Conservation (phyloP, 2,113 vertebrate genomes). For the Vidua chalybeata region DNA sequence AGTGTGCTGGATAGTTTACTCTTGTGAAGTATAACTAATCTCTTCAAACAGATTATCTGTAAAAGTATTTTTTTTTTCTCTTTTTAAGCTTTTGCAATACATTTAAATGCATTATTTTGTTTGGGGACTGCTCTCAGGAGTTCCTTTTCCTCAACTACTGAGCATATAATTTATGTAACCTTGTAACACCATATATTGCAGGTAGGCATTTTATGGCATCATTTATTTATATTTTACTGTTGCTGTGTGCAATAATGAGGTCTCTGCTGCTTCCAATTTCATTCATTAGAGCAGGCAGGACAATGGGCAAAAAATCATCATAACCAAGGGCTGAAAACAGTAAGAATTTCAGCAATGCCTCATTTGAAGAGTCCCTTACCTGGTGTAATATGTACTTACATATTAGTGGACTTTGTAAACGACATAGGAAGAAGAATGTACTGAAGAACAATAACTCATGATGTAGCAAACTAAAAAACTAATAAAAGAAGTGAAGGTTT, state of each 20-base stretch:
- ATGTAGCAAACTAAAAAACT: neutral
- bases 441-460: neutral
- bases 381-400: neutral
- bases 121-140: neutral
- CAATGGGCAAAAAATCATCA: neutral
- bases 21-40: neutral
- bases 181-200: neutral
- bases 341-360: neutral
- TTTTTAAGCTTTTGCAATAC: neutral
- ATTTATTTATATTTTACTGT: conserved; percentile 13
- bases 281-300: neutral
- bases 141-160: neutral
- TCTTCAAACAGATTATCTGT: neutral
- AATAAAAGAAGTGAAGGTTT: neutral
- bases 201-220: neutral
- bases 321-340: neutral
- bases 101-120: neutral
- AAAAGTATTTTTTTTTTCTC: neutral
- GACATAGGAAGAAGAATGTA: neutral
- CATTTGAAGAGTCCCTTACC: neutral
- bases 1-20: neutral
- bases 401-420: neutral
- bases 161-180: neutral
- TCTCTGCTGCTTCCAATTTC: neutral
- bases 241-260: neutral